Percentiles rank a stretch among this genome's conserved stretches.
Evolutionary conservation across 2,113 vertebrate genomes (phyloP).

Genomic region (Gadus chalcogrammus): DNA sequence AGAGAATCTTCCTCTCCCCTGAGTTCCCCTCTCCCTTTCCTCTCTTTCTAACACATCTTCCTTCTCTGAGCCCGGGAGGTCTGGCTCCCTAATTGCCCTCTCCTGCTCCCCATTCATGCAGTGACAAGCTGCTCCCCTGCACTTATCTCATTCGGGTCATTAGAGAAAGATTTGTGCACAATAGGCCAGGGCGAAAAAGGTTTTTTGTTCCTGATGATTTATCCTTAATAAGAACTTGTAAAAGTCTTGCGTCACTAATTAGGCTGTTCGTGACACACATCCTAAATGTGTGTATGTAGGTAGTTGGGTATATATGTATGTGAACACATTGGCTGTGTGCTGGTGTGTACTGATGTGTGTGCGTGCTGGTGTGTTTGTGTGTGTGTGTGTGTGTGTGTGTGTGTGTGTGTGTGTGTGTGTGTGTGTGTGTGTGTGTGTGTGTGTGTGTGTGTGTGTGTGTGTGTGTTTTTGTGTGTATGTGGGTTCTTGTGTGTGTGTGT

Average conservation of each 20-base stretch:
- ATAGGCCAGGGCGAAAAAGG: too few species aligned
- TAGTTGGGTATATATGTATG: too few species aligned
- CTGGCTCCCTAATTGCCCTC: neutral
- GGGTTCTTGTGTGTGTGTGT: neutral
- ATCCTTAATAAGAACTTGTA: too few species aligned
- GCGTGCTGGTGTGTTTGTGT: too few species aligned
- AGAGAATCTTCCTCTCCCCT: neutral
- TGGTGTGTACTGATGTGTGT: too few species aligned
- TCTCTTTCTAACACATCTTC: neutral
- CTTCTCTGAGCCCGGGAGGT: neutral
- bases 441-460: neutral
- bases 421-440: neutral
- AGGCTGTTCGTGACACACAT: too few species aligned
- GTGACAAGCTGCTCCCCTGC: neutral
- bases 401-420: neutral
- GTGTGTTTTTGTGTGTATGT: neutral
- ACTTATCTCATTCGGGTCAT: neutral
- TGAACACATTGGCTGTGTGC: too few species aligned
- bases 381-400: neutral
- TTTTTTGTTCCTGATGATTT: too few species aligned
- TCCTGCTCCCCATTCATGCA: neutral
- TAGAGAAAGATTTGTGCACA: neutral
- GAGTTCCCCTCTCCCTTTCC: neutral
- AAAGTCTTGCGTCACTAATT: too few species aligned
- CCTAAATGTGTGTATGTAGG: too few species aligned